These are phyloP conservation scores for Orbicella faveolata DNA, from an alignment of 64 coral and sea anemone genomes.

Conservation along the genomic window DNA sequence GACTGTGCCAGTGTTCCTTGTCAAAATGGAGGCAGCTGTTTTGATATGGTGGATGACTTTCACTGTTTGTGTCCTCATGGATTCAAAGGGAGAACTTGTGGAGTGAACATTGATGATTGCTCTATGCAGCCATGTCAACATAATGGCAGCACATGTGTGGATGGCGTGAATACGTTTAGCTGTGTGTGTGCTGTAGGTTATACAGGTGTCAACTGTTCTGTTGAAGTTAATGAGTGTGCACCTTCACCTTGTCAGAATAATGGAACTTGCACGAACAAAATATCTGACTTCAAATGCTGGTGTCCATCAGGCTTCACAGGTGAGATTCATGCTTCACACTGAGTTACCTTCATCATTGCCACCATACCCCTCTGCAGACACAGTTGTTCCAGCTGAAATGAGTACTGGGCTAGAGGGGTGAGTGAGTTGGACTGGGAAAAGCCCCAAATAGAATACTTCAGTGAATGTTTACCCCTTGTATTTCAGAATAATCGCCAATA, in stretches of 20 bases:
- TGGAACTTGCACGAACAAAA: slow-evolving; percentile 38
- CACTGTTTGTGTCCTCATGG: slow-evolving; percentile 48
- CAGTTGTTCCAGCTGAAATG: no score
- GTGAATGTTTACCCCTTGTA: no score
- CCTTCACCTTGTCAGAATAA: slow-evolving; percentile 31
- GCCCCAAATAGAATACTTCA: no score
- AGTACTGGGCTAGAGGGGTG: no score
- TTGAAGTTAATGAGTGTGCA: slow-evolving; percentile 24
- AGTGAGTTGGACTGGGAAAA: no score
- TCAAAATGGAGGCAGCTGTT: slow-evolving; percentile 39
- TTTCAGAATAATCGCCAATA: no score
- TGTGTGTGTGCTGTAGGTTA: slow-evolving; percentile 49
- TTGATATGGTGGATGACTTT: slow-evolving; percentile 60
- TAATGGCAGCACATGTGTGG: slow-evolving; percentile 57
- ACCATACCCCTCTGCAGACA: no score
- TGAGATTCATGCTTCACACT: slow-evolving; percentile 1
- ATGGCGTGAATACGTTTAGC: slow-evolving; percentile 37
- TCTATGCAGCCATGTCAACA: slow-evolving; percentile 44
- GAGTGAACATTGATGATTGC: slow-evolving; percentile 56
- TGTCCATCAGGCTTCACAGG: slow-evolving; percentile 56
- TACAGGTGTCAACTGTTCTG: slow-evolving; percentile 63
- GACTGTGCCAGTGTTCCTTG: slow-evolving; percentile 56
- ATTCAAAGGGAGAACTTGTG: slow-evolving; percentile 59
- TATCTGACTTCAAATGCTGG: slow-evolving; percentile 41
- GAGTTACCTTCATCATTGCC: not conserved